Conservation (phyloP, 1,140 invertebrate genomes). For the Bombus affinis region DNA sequence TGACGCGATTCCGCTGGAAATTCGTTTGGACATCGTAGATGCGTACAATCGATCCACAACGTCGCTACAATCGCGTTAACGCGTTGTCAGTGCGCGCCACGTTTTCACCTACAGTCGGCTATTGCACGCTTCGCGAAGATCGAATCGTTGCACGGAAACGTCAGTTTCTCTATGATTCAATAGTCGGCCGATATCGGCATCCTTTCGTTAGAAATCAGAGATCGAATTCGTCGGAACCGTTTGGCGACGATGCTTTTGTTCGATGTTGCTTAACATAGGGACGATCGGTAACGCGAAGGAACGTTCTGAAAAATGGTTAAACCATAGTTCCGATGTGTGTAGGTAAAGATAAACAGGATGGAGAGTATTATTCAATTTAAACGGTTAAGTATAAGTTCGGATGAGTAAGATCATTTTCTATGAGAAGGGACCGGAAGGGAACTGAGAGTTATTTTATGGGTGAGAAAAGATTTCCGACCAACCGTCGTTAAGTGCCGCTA, state of each 20-base stretch:
- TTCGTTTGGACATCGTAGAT: conserved; percentile 27
- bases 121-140: conserved; percentile 23
- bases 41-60: conserved; percentile 20
- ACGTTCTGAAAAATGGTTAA: not conserved
- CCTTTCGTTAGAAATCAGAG: not conserved
- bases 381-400: conserved; percentile 3
- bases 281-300: not conserved
- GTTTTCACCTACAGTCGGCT: not conserved
- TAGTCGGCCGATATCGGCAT: not conserved
- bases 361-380: conserved; percentile 38
- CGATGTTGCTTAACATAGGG: accelerated
- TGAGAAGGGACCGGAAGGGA: conserved; percentile 19
- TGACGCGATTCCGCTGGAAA: conserved; percentile 49
- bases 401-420: conserved; percentile 9
- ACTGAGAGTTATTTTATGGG: not conserved
- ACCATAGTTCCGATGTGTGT: not conserved
- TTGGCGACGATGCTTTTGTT: not conserved
- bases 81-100: conserved; percentile 10
- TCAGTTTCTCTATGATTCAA: not conserved
- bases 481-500: not conserved
- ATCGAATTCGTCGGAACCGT: not conserved
- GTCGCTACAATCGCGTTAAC: conserved; percentile 51
- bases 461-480: not conserved
- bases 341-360: conserved; percentile 27
- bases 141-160: conserved; percentile 12